Evolutionary conservation across 2,113 vertebrate genomes (phyloP).

Genomic region (Oreamnos americanus): DNA sequence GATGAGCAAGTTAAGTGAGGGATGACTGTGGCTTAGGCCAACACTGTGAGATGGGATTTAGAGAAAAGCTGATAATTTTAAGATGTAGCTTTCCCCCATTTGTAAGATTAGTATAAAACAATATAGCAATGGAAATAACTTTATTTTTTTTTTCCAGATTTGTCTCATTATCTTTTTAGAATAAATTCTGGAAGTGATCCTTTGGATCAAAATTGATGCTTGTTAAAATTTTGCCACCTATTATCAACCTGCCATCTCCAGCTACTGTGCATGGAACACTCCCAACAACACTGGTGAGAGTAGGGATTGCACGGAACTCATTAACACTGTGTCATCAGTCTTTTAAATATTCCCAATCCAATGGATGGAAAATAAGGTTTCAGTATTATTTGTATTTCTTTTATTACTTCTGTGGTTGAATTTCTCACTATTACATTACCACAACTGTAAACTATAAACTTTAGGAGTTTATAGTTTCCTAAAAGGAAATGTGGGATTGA

Average conservation of each 20-base stretch:
- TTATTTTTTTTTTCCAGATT: not conserved
- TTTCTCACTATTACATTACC: not conserved
- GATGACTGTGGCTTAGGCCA: not conserved
- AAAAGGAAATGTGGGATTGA: not conserved
- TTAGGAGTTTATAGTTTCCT: not conserved
- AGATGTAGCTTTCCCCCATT: not conserved
- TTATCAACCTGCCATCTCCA: not conserved
- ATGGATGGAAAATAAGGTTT: not conserved
- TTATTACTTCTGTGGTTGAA: not conserved
- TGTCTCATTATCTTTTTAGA: not conserved
- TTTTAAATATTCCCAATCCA: too few relatives aligned
- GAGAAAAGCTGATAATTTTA: not conserved
- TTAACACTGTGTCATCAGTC: not conserved
- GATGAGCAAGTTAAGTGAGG: not conserved
- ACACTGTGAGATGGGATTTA: not conserved
- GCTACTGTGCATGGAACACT: not conserved
- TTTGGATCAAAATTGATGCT: not conserved
- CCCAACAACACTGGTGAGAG: rapidly evolving
- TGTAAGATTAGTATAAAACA: not conserved
- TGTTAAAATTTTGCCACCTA: not conserved
- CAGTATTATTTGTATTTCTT: not conserved
- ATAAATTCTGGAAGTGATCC: not conserved
- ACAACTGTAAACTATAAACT: not conserved
- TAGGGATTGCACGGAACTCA: not conserved
- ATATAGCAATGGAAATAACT: not conserved